Conservation (phyloP, 2,888 invertebrate species). For the Proisotoma minuta region DNA sequence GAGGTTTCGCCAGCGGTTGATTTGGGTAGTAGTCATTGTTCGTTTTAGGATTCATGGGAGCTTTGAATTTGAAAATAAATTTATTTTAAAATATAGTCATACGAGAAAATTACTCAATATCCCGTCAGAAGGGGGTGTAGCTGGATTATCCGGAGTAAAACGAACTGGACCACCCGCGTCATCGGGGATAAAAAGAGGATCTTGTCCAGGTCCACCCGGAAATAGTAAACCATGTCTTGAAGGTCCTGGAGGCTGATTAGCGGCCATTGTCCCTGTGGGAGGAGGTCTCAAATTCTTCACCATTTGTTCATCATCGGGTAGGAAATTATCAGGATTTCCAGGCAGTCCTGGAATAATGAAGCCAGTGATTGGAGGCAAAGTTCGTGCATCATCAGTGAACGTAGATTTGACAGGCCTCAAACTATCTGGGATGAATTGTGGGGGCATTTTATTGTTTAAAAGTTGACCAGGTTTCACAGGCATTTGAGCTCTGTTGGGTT, state of each 20-base stretch:
- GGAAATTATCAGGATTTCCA: not conserved
- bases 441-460: not conserved
- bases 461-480: not conserved
- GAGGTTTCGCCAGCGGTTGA: not conserved
- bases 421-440: not conserved
- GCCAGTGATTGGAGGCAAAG: not conserved
- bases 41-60: not conserved
- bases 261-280: not conserved
- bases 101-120: too few species aligned
- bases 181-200: not conserved
- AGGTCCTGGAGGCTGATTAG: not conserved
- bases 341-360: not conserved
- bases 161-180: not conserved
- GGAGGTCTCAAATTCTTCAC: not conserved
- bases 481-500: not conserved
- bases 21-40: not conserved
- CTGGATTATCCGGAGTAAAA: not conserved
- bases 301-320: not conserved
- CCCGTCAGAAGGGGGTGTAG: not conserved
- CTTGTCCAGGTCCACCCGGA: not conserved
- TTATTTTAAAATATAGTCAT: too few species aligned
- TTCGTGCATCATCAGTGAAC: not conserved
- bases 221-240: not conserved
- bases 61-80: too few species aligned
- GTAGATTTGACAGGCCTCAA: not conserved